Conservation (phyloP, 64 coral and sea anemone genomes). For the Actinia tenebrosa region DNA sequence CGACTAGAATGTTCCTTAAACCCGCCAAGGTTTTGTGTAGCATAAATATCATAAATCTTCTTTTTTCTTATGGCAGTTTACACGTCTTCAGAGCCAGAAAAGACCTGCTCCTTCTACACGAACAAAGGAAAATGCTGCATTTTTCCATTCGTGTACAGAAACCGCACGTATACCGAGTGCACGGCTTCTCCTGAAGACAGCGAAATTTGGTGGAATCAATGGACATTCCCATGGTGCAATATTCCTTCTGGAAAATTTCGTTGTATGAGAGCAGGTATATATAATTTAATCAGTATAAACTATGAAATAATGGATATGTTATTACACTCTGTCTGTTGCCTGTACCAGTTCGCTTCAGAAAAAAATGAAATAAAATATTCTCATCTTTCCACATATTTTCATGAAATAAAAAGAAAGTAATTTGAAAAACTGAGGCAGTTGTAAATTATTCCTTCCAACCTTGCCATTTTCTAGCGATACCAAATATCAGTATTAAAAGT, state of each 20-base stretch:
- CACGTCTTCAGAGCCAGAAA: not conserved
- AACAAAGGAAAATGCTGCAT: conserved; percentile 63
- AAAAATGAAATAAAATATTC: too few species aligned
- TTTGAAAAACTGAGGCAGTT: too few species aligned
- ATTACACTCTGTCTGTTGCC: too few species aligned
- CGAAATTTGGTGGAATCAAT: conserved; percentile 45
- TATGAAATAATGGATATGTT: too few species aligned
- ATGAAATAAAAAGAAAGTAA: too few species aligned
- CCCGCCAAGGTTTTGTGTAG: not conserved
- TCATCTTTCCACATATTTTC: too few species aligned
- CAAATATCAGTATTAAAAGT: not conserved
- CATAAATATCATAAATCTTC: not conserved
- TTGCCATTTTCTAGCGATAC: too few species aligned
- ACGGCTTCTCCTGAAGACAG: conserved; percentile 30
- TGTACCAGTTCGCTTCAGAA: too few species aligned
- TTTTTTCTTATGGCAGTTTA: not conserved
- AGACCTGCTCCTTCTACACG: conserved; percentile 54
- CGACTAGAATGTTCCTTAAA: not conserved
- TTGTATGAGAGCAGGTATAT: not conserved
- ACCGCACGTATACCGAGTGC: conserved; percentile 61
- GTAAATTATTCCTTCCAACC: too few species aligned
- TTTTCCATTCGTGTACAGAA: conserved; percentile 60
- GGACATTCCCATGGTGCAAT: conserved; percentile 59
- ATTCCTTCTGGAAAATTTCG: not conserved
- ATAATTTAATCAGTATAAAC: too few species aligned